Evolutionary conservation across 1,140 invertebrate species (phyloP).

Genomic region (Drosophila suzukii): DNA sequence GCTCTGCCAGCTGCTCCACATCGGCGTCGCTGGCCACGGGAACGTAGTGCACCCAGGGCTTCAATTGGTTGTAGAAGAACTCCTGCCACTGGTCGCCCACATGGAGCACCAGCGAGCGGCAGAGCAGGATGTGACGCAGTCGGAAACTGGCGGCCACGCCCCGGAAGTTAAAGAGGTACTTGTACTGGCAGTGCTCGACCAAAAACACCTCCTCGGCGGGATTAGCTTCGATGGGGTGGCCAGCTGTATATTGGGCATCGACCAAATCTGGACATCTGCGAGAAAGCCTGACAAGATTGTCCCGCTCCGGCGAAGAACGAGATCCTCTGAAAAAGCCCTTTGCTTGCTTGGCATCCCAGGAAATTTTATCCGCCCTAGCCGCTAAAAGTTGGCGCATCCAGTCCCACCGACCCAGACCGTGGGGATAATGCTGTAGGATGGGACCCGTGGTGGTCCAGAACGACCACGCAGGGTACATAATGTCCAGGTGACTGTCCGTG

Average conservation of each 20-base stretch:
- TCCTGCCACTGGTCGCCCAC: constrained; percentile 1
- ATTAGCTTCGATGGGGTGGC: not conserved
- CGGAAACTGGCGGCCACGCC: not conserved
- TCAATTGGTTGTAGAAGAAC: not conserved
- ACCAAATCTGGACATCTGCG: not conserved
- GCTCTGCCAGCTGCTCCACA: not conserved
- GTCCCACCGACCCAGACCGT: not conserved
- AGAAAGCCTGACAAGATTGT: not conserved
- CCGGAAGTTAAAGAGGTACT: not conserved
- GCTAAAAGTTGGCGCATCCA: not conserved
- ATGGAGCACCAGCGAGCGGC: not conserved
- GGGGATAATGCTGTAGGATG: not conserved
- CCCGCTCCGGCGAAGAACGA: not conserved
- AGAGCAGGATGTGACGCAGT: not conserved
- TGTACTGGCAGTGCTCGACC: not conserved
- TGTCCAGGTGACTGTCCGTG: not conserved
- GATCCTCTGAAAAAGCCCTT: not conserved
- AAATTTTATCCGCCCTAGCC: not conserved
- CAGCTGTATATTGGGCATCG: not conserved
- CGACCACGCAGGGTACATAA: not conserved
- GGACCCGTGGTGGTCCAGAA: not conserved
- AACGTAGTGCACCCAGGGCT: constrained; percentile 1
- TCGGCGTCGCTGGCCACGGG: not conserved
- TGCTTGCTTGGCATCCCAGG: not conserved
- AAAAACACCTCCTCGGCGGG: not conserved